These are phyloP conservation scores for Phengaris alcon DNA, from an alignment of 2,888 invertebrate genomes.

Conservation along the genomic window DNA sequence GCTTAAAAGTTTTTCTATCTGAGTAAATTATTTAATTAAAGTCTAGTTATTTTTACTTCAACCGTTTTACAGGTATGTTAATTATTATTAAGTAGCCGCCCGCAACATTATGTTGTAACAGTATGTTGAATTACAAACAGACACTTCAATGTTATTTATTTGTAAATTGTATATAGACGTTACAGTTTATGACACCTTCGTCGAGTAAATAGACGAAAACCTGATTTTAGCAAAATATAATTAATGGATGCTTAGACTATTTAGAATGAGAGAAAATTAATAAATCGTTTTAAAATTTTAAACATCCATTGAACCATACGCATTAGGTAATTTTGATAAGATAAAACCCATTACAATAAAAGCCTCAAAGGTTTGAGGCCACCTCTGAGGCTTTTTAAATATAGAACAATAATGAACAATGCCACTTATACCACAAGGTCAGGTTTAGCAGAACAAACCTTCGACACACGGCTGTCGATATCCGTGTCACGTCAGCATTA, in stretches of 20 bases:
- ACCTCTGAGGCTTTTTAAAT: background rate
- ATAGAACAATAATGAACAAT: conserved; percentile 6
- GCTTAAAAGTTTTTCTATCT: too few species aligned
- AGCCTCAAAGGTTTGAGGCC: background rate
- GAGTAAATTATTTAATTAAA: too few species aligned
- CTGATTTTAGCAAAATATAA: too few species aligned
- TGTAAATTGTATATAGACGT: too few species aligned
- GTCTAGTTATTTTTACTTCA: too few species aligned
- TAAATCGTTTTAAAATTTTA: background rate
- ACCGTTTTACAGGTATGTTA: too few species aligned
- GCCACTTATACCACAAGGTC: conserved; percentile 2
- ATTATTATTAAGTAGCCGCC: too few species aligned
- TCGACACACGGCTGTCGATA: conserved; percentile 9
- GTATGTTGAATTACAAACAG: too few species aligned
- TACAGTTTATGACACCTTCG: too few species aligned
- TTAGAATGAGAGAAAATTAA: background rate
- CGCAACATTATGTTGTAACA: too few species aligned
- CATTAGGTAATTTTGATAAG: background rate
- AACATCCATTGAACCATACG: background rate
- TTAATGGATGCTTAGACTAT: background rate
- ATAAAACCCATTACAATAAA: background rate
- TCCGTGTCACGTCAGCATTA: conserved; percentile 10
- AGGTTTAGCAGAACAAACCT: conserved; percentile 21
- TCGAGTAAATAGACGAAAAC: too few species aligned
- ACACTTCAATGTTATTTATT: too few species aligned